Evolutionary conservation across 2,888 invertebrate genomes (phyloP).

Genomic region (Cheilosia vulpina): DNA sequence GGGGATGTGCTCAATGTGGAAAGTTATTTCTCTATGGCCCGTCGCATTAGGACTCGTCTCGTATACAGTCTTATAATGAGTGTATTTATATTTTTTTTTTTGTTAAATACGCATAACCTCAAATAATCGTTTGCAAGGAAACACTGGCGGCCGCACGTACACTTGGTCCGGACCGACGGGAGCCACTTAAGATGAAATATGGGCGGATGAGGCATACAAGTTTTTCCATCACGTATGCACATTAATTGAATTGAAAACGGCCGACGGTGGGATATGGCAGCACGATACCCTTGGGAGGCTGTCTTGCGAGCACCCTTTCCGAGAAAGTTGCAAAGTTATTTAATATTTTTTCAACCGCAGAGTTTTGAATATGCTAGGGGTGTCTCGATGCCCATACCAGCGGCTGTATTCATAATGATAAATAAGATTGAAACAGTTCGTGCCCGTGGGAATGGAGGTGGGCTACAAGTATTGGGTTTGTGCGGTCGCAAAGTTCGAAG

Average conservation of each 20-base stretch:
- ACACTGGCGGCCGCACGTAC: constrained; percentile 46
- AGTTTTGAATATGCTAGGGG: constrained; percentile 56
- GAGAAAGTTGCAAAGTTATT: constrained; percentile 37
- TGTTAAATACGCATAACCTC: constrained; percentile 73
- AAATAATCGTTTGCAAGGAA: constrained; percentile 60
- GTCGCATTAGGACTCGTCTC: constrained; percentile 32
- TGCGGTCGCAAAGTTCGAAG: neutral
- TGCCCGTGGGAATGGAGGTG: constrained; percentile 6
- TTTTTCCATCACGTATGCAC: constrained; percentile 73
- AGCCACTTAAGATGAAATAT: constrained; percentile 72
- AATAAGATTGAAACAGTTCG: constrained; percentile 40
- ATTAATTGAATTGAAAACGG: constrained; percentile 73
- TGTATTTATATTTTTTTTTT: constrained; percentile 50
- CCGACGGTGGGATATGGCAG: constrained; percentile 3
- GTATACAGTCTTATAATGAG: constrained; percentile 51
- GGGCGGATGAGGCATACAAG: constrained; percentile 65
- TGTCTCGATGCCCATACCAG: constrained; percentile 26
- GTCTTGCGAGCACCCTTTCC: constrained; percentile 15
- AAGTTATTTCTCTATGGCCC: constrained; percentile 43
- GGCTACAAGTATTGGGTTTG: neutral
- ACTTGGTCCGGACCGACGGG: constrained; percentile 28
- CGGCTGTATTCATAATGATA: constrained; percentile 19
- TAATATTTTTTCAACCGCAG: constrained; percentile 30
- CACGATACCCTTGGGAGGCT: constrained; percentile 1
- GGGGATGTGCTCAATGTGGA: constrained; percentile 16